Base-by-base conservation (phyloP, 92 coral and sea anemone genomes). In the Phenganax subtilis region DNA sequence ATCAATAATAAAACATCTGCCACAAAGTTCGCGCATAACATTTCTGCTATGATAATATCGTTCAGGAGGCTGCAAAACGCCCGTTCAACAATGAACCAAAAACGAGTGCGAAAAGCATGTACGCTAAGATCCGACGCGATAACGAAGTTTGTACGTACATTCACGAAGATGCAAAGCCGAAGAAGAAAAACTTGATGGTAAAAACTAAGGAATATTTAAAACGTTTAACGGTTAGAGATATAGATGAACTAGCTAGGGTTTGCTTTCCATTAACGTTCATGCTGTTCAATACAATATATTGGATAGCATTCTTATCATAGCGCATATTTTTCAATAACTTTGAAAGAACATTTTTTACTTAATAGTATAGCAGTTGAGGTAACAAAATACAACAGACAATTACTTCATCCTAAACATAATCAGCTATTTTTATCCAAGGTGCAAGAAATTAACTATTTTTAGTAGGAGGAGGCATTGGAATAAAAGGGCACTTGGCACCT, bases 161-260 rank as follows among this genome's bases (percentile, higher is more conserved):
- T 37, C 75, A 84, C 28, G 72, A 61, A 29, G 87, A 80, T 55
- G 59, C 60, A 27, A 80, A 80, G 57, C 85, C 89, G 55, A 87
- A 81, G 76, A 87, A 80, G 81, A 84, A 77, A 3, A 80, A 17
- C 14, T 6, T 74, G 55, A 80, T 54, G 29, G 74, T 81, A 57
- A 37, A 81, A 10, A 71, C 72, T 52, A 84, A 80, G 54, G 59
- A 85, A 30, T 64, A 65, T 10, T 75, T 84, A 16, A 29, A 77
- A 3, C 75, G 71, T 9, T 11, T 89, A 30, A 93, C 90, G 15
- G 96, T 89, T 31, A 72, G 92, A 4, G 97, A 90, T 9, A 84
- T 96, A 27, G 99, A 96, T 75, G 93, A 89, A 37, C 89, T 84
- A 52, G 90, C 97, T 12, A 96, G 99, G 61, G 44, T 92, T 25